Conservation (phyloP, 2,113 vertebrate genomes). For the Ceratotherium simum region DNA sequence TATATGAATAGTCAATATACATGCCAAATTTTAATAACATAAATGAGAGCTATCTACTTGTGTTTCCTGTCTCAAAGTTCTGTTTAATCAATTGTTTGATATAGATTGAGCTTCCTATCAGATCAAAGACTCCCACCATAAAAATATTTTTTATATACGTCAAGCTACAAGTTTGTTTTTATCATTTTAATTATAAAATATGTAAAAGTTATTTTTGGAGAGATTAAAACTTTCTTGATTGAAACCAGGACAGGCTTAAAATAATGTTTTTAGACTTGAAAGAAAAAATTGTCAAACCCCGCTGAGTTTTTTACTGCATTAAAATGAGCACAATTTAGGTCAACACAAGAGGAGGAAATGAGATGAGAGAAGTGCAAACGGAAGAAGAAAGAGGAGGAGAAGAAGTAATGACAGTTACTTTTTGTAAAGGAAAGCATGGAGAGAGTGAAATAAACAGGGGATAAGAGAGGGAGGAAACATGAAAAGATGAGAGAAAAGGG, state of each 20-base stretch:
- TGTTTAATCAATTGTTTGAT: conserved; percentile 27
- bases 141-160: not conserved
- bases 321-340: not conserved
- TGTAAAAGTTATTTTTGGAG: not conserved
- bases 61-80: conserved; percentile 6
- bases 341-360: not conserved
- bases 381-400: not conserved
- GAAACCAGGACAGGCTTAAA: not conserved
- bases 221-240: not conserved
- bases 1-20: conserved; percentile 18
- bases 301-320: not conserved
- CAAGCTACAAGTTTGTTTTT: not conserved
- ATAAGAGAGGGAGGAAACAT: not conserved
- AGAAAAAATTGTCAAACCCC: not conserved
- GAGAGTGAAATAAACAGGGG: not conserved
- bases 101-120: not conserved
- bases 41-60: not conserved
- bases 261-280: not conserved
- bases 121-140: not conserved
- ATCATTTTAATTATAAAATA: not conserved
- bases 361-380: not conserved
- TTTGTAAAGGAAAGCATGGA: not conserved
- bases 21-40: not conserved
- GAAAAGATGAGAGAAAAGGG: not conserved
- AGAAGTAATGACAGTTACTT: not conserved